phyloP scores from a whole-genome alignment of 2,113 vertebrate species.

The Tragulus kanchil region DNA sequence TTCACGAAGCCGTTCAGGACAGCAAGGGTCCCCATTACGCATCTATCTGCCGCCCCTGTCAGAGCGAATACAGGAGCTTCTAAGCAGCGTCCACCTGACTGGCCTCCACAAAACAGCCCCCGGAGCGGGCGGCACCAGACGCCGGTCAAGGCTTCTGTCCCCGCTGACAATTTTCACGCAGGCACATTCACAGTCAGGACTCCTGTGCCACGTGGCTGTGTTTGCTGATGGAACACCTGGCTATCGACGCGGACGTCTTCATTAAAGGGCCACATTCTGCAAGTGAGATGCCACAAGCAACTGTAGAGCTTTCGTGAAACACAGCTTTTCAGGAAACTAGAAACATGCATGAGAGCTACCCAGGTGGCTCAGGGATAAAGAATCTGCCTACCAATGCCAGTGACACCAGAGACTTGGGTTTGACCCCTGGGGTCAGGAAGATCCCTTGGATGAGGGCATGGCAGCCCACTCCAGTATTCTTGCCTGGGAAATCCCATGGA shows the following conservation, averaged over 20 bases:
- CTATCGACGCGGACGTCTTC: neutral
- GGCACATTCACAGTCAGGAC: neutral
- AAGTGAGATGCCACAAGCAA: neutral
- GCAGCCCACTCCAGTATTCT: neutral
- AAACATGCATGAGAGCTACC: neutral
- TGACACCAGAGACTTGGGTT: neutral
- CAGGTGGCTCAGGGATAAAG: neutral
- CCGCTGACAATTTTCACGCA: neutral
- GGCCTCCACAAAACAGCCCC: neutral
- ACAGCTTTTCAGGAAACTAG: neutral
- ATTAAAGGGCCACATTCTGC: neutral
- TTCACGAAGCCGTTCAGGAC: neutral
- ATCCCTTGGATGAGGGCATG: neutral
- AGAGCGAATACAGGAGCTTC: neutral
- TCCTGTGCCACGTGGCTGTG: neutral
- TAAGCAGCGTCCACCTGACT: neutral
- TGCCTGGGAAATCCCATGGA: neutral
- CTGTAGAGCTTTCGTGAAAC: neutral
- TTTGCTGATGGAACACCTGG: neutral
- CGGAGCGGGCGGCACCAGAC: neutral
- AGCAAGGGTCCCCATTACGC: neutral
- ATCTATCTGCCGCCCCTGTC: neutral
- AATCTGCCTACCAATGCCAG: neutral
- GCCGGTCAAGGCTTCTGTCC: neutral
- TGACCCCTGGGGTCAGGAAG: neutral